Conservation (phyloP, 2,888 invertebrate genomes). For the Lapara coniferarum region DNA sequence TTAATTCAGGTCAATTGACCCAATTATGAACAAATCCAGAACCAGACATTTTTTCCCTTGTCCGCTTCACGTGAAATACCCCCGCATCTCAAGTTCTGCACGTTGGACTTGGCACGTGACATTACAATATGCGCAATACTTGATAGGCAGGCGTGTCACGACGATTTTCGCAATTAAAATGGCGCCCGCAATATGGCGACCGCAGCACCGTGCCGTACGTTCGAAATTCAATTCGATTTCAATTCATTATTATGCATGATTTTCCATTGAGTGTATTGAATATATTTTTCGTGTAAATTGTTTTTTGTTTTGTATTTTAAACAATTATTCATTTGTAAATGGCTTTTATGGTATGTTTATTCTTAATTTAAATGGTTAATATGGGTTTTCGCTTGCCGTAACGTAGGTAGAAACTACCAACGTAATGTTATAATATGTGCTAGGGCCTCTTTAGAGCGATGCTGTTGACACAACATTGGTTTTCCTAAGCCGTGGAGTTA, state of each 20-base stretch:
- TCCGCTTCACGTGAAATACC: too few relatives aligned
- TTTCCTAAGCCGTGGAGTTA: too few relatives aligned
- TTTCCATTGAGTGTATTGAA: conserved; percentile 44
- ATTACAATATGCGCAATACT: not conserved
- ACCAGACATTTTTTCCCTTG: too few relatives aligned
- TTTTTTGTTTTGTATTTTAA: conserved; percentile 17
- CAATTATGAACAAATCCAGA: too few relatives aligned
- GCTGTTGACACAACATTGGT: too few relatives aligned
- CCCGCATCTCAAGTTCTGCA: too few relatives aligned
- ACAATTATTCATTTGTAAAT: not conserved
- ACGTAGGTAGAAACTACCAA: too few relatives aligned
- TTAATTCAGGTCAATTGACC: too few relatives aligned
- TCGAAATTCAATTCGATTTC: conserved; percentile 40
- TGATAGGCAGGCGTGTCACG: conserved; percentile 4
- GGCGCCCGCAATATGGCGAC: conserved; percentile 32
- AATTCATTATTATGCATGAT: conserved; percentile 44
- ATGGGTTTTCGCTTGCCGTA: too few relatives aligned
- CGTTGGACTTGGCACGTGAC: not conserved
- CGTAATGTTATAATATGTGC: too few relatives aligned
- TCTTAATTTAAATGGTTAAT: not conserved
- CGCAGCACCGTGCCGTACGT: conserved; percentile 29
- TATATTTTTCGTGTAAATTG: conserved; percentile 27
- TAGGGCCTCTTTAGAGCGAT: too few relatives aligned
- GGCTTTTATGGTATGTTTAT: not conserved
- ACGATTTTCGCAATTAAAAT: conserved; percentile 34